A percentile compares a stretch with the other conserved stretches of the same genome.
Conservation (phyloP, 2,797 vertebrate species). For the Psittacula derbiana region DNA sequence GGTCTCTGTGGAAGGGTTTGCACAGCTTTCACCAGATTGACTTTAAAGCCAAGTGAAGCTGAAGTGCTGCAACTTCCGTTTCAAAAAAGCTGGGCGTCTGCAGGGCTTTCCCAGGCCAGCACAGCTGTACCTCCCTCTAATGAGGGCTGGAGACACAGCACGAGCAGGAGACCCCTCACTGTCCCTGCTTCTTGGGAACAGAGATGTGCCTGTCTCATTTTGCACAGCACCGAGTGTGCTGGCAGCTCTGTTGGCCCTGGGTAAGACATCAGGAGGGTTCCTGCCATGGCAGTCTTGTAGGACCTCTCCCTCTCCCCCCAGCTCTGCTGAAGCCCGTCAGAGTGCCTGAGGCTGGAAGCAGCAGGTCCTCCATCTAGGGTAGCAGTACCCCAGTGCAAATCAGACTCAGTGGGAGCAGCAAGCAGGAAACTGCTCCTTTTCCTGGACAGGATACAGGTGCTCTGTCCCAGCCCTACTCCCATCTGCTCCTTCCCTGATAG, state of each 20-base stretch:
- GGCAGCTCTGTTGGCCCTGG: not conserved
- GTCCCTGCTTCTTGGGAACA: rapidly evolving
- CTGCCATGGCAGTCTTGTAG: not conserved
- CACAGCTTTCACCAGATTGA: not conserved
- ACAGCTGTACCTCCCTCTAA: not conserved
- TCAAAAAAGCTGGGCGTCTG: rapidly evolving
- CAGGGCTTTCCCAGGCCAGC: not conserved
- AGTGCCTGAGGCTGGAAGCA: not conserved
- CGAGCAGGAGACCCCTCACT: too few species aligned
- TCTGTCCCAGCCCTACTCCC: not conserved
- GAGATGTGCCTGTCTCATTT: rapidly evolving
- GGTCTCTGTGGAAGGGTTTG: not conserved
- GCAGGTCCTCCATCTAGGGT: not conserved
- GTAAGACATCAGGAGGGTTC: not conserved
- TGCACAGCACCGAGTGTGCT: not conserved
- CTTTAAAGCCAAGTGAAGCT: not conserved
- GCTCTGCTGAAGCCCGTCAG: not conserved
- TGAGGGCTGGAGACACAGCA: not conserved
- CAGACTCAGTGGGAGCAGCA: rapidly evolving
- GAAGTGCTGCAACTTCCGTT: rapidly evolving
- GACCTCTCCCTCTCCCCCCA: not conserved
- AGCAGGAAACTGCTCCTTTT: not conserved
- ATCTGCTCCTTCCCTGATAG: not conserved
- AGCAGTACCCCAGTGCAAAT: not conserved
- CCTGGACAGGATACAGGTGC: not conserved